These are phyloP conservation scores for Nebria brevicollis DNA, from an alignment of 2,888 invertebrate genomes.

Conservation along the genomic window DNA sequence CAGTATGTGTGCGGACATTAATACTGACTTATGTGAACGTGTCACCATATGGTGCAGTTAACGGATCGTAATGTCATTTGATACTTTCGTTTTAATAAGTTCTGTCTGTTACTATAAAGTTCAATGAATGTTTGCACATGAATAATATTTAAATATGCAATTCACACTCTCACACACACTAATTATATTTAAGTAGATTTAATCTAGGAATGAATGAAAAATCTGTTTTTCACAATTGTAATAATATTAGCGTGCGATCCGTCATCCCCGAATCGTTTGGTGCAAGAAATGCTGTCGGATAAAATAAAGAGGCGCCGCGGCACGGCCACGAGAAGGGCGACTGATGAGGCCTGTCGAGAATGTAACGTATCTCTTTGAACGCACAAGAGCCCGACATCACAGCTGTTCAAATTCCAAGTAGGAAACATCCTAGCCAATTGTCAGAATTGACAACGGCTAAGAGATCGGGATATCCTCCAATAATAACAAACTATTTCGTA, in stretches of 20 bases:
- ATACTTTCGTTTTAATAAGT: slow-evolving; percentile 35
- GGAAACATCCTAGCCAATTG: background rate
- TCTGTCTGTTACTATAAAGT: background rate
- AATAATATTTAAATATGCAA: slow-evolving; percentile 29
- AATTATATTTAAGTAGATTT: no score
- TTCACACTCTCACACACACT: no score
- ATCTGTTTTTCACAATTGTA: background rate
- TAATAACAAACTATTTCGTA: background rate
- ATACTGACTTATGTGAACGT: slow-evolving; percentile 42
- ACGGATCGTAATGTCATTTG: slow-evolving; percentile 15
- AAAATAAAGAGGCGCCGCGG: background rate
- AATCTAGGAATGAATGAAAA: background rate
- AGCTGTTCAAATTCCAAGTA: background rate
- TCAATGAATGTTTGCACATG: slow-evolving; percentile 19
- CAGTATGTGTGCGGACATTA: slow-evolving; percentile 25
- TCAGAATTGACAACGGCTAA: background rate
- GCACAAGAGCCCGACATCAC: background rate
- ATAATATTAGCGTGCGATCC: background rate
- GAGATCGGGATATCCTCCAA: background rate
- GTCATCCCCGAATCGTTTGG: background rate
- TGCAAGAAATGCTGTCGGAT: background rate
- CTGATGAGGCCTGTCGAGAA: slow-evolving; percentile 1
- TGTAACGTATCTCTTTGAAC: background rate
- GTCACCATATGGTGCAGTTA: slow-evolving; percentile 40
- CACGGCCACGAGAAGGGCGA: background rate